Percentiles rank a stretch among this genome's conserved stretches.
Evolutionary conservation across 2,113 vertebrate genomes (phyloP).

Genomic region (Bos indicus): DNA sequence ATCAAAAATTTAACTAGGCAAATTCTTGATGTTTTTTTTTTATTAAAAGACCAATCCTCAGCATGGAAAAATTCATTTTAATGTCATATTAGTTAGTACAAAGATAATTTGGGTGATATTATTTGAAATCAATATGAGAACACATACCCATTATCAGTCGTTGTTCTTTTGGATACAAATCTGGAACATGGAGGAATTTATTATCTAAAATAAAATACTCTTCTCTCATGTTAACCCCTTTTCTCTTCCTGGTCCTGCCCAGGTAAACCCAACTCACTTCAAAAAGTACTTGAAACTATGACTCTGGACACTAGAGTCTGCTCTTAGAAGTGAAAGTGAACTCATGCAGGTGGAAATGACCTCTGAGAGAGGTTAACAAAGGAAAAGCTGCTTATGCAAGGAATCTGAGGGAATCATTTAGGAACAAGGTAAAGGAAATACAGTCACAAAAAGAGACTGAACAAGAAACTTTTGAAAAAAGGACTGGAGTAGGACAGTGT

Average conservation of each 20-base stretch:
- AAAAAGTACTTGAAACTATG: background rate
- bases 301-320: background rate
- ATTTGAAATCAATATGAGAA: background rate
- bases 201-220: background rate
- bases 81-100: background rate
- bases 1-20: background rate
- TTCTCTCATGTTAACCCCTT: background rate
- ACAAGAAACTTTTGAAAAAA: background rate
- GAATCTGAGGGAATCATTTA: background rate
- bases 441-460: background rate
- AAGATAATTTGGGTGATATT: background rate
- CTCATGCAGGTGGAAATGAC: background rate
- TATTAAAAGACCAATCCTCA: background rate
- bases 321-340: background rate
- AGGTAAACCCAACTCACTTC: background rate
- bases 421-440: background rate
- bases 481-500: fast-evolving
- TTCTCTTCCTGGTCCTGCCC: background rate
- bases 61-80: background rate
- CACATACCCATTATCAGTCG: background rate
- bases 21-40: background rate
- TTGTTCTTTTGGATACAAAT: background rate
- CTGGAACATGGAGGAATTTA: background rate
- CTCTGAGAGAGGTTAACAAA: background rate
- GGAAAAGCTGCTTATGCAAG: background rate